phyloP scores from a whole-genome alignment of 2,113 vertebrate species.

The Leucopternis melanops region DNA sequence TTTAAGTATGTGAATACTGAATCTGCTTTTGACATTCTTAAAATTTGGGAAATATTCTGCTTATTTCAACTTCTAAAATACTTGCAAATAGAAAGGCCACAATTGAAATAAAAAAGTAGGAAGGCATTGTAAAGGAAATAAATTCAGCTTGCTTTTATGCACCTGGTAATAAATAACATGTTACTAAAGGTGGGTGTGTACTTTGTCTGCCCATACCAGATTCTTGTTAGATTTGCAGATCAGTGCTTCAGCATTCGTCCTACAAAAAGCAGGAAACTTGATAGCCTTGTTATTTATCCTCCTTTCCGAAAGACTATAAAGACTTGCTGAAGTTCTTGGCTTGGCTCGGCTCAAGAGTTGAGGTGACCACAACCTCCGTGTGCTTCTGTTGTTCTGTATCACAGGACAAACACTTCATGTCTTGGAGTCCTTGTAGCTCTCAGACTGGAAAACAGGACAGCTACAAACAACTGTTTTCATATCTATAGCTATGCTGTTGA shows the following conservation, averaged over 20 bases:
- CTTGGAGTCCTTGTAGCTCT: not conserved
- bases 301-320: not conserved
- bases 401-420: not conserved
- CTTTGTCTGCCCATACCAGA: not conserved
- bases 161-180: not conserved
- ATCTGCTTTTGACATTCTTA: not conserved
- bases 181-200: not conserved
- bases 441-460: not conserved
- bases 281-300: not conserved
- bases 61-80: not conserved
- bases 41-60: not conserved
- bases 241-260: not conserved
- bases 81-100: not conserved
- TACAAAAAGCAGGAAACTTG: not conserved
- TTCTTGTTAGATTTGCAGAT: not conserved
- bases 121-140: not conserved
- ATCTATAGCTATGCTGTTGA: not conserved
- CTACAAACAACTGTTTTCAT: not conserved
- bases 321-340: not conserved
- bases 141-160: not conserved
- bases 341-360: not conserved
- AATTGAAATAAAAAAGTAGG: not conserved
- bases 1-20: not conserved
- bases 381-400: not conserved
- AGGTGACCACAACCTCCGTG: not conserved